Evolutionary conservation across 1,140 invertebrate species (phyloP).

Genomic region (Cotesia glomerata): DNA sequence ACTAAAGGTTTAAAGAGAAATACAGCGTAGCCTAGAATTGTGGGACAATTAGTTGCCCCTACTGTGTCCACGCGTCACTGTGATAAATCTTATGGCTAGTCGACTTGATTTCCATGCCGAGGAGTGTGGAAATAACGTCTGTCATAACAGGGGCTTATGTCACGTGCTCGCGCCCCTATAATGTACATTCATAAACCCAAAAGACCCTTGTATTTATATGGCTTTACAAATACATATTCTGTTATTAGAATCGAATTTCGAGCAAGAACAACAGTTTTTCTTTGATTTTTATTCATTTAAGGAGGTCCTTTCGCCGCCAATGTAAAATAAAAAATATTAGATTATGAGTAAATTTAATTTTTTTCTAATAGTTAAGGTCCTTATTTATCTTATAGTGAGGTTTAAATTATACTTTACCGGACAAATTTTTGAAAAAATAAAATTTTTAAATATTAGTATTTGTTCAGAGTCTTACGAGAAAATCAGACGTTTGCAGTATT

Average conservation of each 20-base stretch:
- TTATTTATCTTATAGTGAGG: too few relatives aligned
- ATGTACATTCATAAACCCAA: constrained; percentile 41
- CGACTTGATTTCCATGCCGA: constrained; percentile 24
- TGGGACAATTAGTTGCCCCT: constrained; percentile 42
- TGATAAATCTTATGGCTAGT: constrained; percentile 51
- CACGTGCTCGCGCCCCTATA: constrained; percentile 52
- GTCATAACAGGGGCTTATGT: constrained; percentile 56
- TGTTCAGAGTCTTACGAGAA: too few relatives aligned
- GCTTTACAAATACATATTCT: constrained; percentile 7
- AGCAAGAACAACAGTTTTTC: not conserved
- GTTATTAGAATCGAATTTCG: not conserved
- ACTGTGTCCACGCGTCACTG: constrained; percentile 42
- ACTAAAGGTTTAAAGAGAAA: not conserved
- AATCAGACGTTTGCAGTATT: too few relatives aligned
- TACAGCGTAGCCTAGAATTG: constrained; percentile 34
- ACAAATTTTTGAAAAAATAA: too few relatives aligned
- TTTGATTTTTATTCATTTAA: not conserved
- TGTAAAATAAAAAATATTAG: too few relatives aligned
- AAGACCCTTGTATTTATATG: constrained; percentile 3
- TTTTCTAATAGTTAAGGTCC: too few relatives aligned
- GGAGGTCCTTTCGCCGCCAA: too few relatives aligned
- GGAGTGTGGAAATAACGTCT: constrained; percentile 53
- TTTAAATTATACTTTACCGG: too few relatives aligned
- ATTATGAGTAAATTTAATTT: too few relatives aligned
- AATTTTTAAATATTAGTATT: too few relatives aligned